Base-by-base conservation (phyloP, 2,797 vertebrate species). In the Sebastes hubbsi region DNA sequence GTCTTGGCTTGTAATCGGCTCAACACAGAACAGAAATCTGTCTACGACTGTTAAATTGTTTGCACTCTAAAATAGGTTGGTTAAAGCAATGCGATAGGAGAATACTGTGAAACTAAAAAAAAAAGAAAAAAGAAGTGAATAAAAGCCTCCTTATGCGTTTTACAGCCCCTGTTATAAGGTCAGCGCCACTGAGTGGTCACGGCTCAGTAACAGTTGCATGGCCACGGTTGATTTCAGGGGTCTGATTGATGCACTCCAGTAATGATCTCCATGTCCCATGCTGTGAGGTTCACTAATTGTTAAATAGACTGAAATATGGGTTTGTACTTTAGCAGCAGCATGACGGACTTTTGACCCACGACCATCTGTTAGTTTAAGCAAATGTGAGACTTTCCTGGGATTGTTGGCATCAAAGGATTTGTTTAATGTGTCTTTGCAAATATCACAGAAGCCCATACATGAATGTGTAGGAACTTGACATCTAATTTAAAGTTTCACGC, bases 201-300 rank as follows among this genome's bases (percentile, higher is more conserved):
- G 70, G 88, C 82, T 88, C 83, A 66, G 83, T 88, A 88, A 82
- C 16, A 78, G 82, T 81, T 76, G 75, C 80, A 78, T 71, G 75
- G 87, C 83, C 82, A 89, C 70, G 83, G 81, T 89, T 88, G 69
- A 84, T 80, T 91, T 91, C 85, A 90, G 82, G 80, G 81, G 55
- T 87, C 87, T 95, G 93, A 95, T 92, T 95, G 93, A 95, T 95
- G 92, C 84, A 72, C 81, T 81, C 67, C 83, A 90, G 87, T 93
- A 94, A 94, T 91, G 89, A 93, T 90, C 87, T 85, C 79, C 83
- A 78, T 83, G 88, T 93, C 91, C 85, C 87, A 86, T 80, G 86
- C 89, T 89, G 91, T 81, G 89, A 94, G 86, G 85, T 89, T 87
- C 88, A 93, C 90, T 93, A 93, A 92, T 92, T 92, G 87, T 92